A percentile compares a stretch with the other conserved stretches of the same genome.
Conservation (phyloP, 2,888 invertebrate genomes). For the Strigamia maritima region DNA sequence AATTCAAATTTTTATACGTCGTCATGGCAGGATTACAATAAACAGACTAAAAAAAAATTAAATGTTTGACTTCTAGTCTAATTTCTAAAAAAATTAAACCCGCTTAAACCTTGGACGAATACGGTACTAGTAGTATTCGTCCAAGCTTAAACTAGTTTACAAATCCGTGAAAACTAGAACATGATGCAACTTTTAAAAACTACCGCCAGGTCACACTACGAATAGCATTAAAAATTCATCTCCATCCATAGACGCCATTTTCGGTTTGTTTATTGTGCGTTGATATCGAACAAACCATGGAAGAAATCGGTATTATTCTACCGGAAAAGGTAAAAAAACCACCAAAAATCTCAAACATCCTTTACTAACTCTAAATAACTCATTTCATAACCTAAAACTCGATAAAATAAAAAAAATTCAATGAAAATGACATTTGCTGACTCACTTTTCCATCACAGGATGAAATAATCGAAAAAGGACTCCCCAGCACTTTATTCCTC, state of each 20-base stretch:
- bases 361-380: background rate
- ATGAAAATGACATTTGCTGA: slow-evolving; percentile 23
- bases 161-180: too few species aligned
- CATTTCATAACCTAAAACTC: background rate
- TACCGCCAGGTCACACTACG: too few species aligned
- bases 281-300: slow-evolving; percentile 59
- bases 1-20: too few species aligned
- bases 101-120: too few species aligned
- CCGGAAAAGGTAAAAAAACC: slow-evolving; percentile 69
- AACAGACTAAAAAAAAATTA: too few species aligned
- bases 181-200: too few species aligned
- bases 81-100: too few species aligned
- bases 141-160: too few species aligned
- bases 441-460: slow-evolving; percentile 57
- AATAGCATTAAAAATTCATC: background rate
- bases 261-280: background rate
- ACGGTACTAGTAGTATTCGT: too few species aligned
- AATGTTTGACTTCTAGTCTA: too few species aligned
- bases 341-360: background rate
- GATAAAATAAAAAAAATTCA: background rate
- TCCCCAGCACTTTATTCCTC: slow-evolving; percentile 37
- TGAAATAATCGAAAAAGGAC: slow-evolving; percentile 61
- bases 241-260: background rate
- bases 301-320: slow-evolving; percentile 74
- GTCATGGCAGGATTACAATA: too few species aligned